A percentile compares a stretch with the other conserved stretches of the same genome.
These are phyloP conservation scores for Orchesella cincta DNA, from an alignment of 1,140 invertebrate species.

Conservation along the genomic window DNA sequence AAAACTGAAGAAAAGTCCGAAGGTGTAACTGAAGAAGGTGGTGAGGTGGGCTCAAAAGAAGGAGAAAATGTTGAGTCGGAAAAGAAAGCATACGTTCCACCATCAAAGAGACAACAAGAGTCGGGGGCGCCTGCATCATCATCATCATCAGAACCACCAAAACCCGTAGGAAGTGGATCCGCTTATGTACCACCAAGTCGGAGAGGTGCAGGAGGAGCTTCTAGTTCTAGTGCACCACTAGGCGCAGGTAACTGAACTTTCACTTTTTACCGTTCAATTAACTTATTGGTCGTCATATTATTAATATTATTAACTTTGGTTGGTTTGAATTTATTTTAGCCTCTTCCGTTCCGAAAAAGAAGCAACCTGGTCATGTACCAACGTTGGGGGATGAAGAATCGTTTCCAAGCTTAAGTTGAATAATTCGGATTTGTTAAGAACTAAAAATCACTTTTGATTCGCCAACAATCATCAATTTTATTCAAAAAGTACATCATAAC, in stretches of 20 bases:
- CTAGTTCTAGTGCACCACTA: not conserved
- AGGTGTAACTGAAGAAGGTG: not conserved
- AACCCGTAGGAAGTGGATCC: not conserved
- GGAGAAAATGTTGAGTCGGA: slow-evolving; percentile 10
- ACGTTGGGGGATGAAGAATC: slow-evolving; percentile 3
- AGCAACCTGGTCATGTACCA: not conserved
- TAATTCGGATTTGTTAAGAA: not conserved
- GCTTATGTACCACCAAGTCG: slow-evolving; percentile 2
- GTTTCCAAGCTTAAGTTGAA: slow-evolving; percentile 8
- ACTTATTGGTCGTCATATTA: not conserved
- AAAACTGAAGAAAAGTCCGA: not conserved
- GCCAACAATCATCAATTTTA: no score
- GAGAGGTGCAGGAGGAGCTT: not conserved
- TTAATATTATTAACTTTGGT: not conserved
- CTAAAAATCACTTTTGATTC: no score
- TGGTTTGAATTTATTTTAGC: not conserved
- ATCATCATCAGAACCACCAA: not conserved
- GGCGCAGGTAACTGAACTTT: not conserved
- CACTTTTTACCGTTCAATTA: not conserved
- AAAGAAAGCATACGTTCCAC: not conserved
- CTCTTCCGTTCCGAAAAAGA: not conserved
- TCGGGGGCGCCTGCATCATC: not conserved
- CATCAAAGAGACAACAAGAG: not conserved
- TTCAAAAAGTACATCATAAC: no score
- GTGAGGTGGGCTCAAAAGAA: slow-evolving; percentile 15